These are phyloP conservation scores for Caenorhabditis sp. DNA, from an alignment of 2,888 invertebrate genomes.

Conservation along the genomic window DNA sequence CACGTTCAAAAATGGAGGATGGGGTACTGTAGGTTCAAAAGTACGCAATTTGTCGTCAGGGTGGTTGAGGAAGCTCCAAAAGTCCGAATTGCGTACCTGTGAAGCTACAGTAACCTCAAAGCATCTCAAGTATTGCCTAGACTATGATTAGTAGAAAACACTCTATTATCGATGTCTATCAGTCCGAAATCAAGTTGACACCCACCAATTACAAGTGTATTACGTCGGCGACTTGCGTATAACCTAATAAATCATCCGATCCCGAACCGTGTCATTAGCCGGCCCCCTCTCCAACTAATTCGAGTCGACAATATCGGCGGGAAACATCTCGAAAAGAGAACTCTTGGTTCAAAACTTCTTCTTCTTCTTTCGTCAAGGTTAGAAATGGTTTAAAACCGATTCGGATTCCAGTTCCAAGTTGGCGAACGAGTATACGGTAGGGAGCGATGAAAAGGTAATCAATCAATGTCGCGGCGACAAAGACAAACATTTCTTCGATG, in stretches of 20 bases:
- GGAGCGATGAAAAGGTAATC: background rate
- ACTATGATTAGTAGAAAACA: too few species aligned
- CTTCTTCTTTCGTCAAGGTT: background rate
- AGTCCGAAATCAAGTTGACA: too few species aligned
- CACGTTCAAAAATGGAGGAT: too few species aligned
- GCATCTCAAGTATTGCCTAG: too few species aligned
- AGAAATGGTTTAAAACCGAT: background rate
- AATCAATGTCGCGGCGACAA: conserved; percentile 7
- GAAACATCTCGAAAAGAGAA: background rate
- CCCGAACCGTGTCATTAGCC: conserved; percentile 17
- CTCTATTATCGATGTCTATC: too few species aligned
- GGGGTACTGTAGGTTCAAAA: too few species aligned
- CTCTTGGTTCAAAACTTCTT: background rate
- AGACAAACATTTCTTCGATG: conserved; percentile 7
- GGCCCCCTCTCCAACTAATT: conserved; percentile 13
- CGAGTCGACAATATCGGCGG: conserved; percentile 30
- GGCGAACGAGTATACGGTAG: conserved; percentile 8
- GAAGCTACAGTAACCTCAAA: too few species aligned
- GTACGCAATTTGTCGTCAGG: too few species aligned
- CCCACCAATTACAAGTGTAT: conserved; percentile 9
- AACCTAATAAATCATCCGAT: conserved; percentile 2
- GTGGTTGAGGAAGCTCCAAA: too few species aligned
- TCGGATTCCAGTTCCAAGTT: conserved; percentile 10
- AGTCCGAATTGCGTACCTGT: too few species aligned
- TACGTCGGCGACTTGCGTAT: background rate